These are phyloP conservation scores for Bellardia pandia DNA, from an alignment of 2,888 invertebrate species.

Conservation along the genomic window DNA sequence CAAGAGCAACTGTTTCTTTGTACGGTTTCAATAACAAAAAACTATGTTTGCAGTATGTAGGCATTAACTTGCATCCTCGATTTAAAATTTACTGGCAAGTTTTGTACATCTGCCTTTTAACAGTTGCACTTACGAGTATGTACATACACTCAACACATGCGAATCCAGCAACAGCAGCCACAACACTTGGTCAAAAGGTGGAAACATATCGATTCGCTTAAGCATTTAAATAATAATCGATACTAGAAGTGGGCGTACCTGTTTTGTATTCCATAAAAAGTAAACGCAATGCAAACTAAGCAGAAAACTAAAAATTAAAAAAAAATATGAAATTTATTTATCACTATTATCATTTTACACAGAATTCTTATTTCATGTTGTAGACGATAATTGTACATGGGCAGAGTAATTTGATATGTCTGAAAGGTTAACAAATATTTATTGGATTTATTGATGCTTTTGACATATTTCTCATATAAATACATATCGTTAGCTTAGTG, in stretches of 20 bases:
- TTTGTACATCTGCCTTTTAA: conserved; percentile 64
- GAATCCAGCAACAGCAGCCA: conserved; percentile 49
- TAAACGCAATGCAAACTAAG: neutral
- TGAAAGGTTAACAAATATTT: conserved; percentile 69
- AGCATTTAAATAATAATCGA: conserved; percentile 71
- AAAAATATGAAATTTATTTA: conserved; percentile 57
- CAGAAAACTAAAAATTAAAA: conserved; percentile 2
- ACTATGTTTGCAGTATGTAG: neutral
- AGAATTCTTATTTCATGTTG: conserved; percentile 35
- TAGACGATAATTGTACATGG: conserved; percentile 67
- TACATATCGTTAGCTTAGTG: too few species aligned
- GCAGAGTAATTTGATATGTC: conserved; percentile 70
- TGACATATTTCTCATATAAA: conserved; percentile 58
- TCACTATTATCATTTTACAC: conserved; percentile 67
- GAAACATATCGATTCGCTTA: conserved; percentile 70
- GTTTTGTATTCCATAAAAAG: conserved; percentile 68
- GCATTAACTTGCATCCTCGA: neutral
- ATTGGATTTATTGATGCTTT: conserved; percentile 54
- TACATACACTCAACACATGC: neutral
- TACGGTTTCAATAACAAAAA: conserved; percentile 42
- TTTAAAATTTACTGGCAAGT: conserved; percentile 5
- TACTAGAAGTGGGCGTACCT: conserved; percentile 71
- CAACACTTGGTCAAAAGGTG: conserved; percentile 69
- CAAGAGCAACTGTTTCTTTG: conserved; percentile 71
- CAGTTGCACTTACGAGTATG: conserved; percentile 55